Evolutionary conservation across 2,888 invertebrate species (phyloP).

Genomic region (Merodon equestris): DNA sequence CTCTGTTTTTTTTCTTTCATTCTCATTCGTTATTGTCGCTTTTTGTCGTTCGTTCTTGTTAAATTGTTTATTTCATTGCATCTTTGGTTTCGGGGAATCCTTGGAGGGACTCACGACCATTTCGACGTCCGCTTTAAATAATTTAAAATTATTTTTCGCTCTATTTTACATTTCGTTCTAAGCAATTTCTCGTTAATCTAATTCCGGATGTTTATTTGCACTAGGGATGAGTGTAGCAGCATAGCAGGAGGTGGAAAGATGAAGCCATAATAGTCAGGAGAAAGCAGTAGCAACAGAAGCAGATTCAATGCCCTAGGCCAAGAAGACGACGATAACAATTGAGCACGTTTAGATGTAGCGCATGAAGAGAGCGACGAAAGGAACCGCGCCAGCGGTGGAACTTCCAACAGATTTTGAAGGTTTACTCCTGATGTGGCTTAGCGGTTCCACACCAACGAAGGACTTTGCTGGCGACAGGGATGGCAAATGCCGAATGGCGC

Average conservation of each 20-base stretch:
- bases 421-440: slow-evolving; percentile 47
- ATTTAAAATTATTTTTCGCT: slow-evolving; percentile 55
- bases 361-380: slow-evolving; percentile 21
- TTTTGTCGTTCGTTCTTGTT: slow-evolving; percentile 30
- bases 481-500: slow-evolving; percentile 26
- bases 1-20: too few relatives aligned
- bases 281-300: slow-evolving; percentile 12
- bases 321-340: slow-evolving; percentile 46
- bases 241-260: neutral
- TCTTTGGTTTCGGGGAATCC: slow-evolving; percentile 20
- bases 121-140: slow-evolving; percentile 21
- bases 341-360: neutral
- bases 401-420: slow-evolving; percentile 40
- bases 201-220: slow-evolving; percentile 59
- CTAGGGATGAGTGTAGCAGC: neutral
- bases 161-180: slow-evolving; percentile 51
- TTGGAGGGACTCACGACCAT: neutral
- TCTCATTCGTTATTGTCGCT: too few relatives aligned
- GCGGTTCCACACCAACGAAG: slow-evolving; percentile 5
- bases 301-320: slow-evolving; percentile 40
- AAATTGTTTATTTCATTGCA: slow-evolving; percentile 56
- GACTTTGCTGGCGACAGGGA: neutral
- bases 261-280: too few relatives aligned
- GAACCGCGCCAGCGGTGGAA: slow-evolving; percentile 35
- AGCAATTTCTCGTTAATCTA: slow-evolving; percentile 61